Evolutionary conservation across 2,113 vertebrate species (phyloP), one percentile per base, ranked within the genome.

Genomic region (Todiramphus chloris): DNA sequence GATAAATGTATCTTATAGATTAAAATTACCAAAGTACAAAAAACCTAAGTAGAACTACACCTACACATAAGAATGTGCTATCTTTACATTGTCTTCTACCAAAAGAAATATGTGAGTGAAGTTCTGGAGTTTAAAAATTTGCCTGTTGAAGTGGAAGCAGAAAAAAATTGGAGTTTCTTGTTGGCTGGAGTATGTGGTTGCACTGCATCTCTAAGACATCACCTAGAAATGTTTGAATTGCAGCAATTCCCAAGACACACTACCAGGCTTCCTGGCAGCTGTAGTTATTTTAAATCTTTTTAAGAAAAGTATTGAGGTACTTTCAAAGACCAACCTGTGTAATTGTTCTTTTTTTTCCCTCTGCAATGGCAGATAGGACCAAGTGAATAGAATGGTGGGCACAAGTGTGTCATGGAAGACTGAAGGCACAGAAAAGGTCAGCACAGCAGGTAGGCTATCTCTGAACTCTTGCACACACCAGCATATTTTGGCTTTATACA

Each of bases 211-310:
- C 56, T 89, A 0, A 1, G 35, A 64, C 14, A 46, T 21, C 41
- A 24, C 21, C 39, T 37, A 69, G 64, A 74, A 81, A 56, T 74
- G 35, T 59, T 73, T 60, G 35, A 73, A 60, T 35, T 41, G 20
- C 30, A 69, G 44, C 46, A 39, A 3, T 43, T 55, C 8, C 13
- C 0, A 0, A 53, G 55, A 53, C 23, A 31, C 0, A 0, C 4
- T 50, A n/a, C 21, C 56, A 70, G 31, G 24, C 5, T 75, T 30
- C 18, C 33, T 4, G 2, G 8, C 11, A 63, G 31, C 41, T 60
- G 12, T 28, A 28, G 20, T 12, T 84, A 60, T 81, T 93, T 77
- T 43, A 11, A 74, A 51, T 20, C 15, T 64, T 21, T 9, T 10
- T 28, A 77, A 56, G 39, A 51, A 74, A 60, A 33, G 5, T 4